Percentiles rank a stretch among this genome's conserved stretches.
phyloP scores from a whole-genome alignment of 2,113 vertebrate species.

The Cyprinodon brontotheroides region DNA sequence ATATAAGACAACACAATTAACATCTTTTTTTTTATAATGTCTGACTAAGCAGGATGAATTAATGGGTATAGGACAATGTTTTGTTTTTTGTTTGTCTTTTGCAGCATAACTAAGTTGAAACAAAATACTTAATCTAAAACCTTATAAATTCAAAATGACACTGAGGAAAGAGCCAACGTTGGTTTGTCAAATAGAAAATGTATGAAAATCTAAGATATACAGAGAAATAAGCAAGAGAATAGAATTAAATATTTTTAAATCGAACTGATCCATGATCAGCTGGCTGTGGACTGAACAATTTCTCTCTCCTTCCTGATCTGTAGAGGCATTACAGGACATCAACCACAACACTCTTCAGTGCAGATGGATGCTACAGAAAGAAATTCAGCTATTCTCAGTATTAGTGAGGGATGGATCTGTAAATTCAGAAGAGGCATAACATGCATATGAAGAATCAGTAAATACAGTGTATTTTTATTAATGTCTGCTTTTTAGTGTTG shows the following conservation, averaged over 20 bases:
- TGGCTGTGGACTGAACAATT: not conserved
- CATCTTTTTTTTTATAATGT: not conserved
- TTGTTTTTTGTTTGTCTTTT: not conserved
- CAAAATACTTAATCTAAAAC: not conserved
- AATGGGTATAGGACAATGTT: not conserved
- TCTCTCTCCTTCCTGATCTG: not conserved
- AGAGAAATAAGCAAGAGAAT: not conserved
- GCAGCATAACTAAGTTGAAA: not conserved
- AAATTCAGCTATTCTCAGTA: not conserved
- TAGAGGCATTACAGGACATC: not conserved
- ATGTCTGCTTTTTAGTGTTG: not conserved
- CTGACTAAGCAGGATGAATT: not conserved
- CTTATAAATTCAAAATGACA: too few relatives aligned
- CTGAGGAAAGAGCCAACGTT: too few relatives aligned
- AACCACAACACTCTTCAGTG: not conserved
- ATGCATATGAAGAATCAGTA: not conserved
- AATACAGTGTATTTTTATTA: not conserved
- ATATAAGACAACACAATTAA: too few relatives aligned
- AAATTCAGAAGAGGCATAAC: not conserved
- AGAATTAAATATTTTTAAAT: not conserved
- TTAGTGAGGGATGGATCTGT: not conserved
- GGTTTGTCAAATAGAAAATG: too few relatives aligned
- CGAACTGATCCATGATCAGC: not conserved
- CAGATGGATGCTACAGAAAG: not conserved
- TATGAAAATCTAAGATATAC: not conserved